Conservation (phyloP, 2,888 invertebrate species). For the Theodoxus fluviatilis region DNA sequence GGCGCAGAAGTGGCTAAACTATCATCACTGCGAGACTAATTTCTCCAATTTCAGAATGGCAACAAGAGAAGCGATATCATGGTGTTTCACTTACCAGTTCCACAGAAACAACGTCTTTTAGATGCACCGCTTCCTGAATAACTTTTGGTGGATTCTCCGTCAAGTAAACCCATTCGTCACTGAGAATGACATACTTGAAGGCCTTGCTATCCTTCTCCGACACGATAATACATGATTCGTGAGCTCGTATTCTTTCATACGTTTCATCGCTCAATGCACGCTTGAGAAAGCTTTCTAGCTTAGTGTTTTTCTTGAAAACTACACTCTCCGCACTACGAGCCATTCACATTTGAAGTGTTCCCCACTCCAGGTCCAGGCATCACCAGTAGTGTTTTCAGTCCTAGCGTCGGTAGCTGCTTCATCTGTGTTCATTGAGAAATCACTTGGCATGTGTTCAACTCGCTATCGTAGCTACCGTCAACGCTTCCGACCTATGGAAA, state of each 20-base stretch:
- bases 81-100: slow-evolving; percentile 53
- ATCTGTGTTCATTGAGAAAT: background rate
- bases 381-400: background rate
- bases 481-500: too few species aligned
- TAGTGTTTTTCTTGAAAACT: slow-evolving; percentile 59
- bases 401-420: background rate
- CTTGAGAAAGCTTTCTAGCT: slow-evolving; percentile 62
- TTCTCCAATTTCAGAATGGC: too few species aligned
- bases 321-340: slow-evolving; percentile 44
- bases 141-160: slow-evolving; percentile 64
- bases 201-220: slow-evolving; percentile 62
- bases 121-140: slow-evolving; percentile 50
- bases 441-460: background rate
- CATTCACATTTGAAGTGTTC: slow-evolving; percentile 38
- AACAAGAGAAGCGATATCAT: too few species aligned
- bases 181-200: slow-evolving; percentile 61
- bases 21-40: too few species aligned
- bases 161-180: slow-evolving; percentile 62
- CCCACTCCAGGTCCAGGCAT: background rate
- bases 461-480: slow-evolving; percentile 16
- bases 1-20: too few species aligned
- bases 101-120: slow-evolving; percentile 57
- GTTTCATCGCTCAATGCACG: slow-evolving; percentile 55
- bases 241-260: slow-evolving; percentile 58
- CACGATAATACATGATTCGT: slow-evolving; percentile 62